Percentiles rank a stretch among this genome's conserved stretches.
These are phyloP conservation scores for Tiliqua scincoides DNA, from an alignment of 2,113 vertebrate species.

Conservation along the genomic window DNA sequence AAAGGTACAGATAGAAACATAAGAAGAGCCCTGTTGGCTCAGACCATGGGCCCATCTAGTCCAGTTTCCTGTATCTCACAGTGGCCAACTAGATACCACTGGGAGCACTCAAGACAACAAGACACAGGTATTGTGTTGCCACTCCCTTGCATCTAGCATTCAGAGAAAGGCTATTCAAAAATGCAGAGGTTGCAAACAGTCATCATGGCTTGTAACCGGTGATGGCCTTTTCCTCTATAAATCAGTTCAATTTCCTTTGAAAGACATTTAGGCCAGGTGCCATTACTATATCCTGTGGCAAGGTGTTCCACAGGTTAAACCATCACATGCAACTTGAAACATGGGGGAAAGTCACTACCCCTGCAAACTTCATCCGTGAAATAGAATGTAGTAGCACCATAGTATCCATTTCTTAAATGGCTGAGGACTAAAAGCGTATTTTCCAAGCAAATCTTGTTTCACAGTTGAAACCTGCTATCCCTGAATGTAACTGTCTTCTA, in stretches of 20 bases:
- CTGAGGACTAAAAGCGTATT: not conserved
- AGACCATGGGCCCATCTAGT: too few relatives aligned
- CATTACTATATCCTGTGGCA: too few relatives aligned
- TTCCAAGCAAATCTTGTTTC: not conserved
- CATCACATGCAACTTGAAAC: not conserved
- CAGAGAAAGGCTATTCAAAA: too few relatives aligned
- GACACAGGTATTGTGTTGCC: too few relatives aligned
- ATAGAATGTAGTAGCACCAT: not conserved
- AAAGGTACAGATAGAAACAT: not conserved
- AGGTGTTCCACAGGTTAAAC: not conserved
- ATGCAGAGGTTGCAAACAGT: too few relatives aligned
- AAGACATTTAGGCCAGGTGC: too few relatives aligned
- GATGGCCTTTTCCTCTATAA: not conserved
- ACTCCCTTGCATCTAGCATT: too few relatives aligned
- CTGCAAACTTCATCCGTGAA: not conserved
- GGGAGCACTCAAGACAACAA: too few relatives aligned
- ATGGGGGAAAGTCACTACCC: not conserved
- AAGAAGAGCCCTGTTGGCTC: too few relatives aligned
- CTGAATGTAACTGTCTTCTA: not conserved
- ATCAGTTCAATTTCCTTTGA: not conserved
- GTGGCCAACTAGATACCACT: too few relatives aligned
- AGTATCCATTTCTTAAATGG: not conserved
- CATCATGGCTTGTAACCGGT: too few relatives aligned
- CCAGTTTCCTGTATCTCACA: too few relatives aligned
- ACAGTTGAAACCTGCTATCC: not conserved